Evolutionary conservation across 2,888 invertebrate genomes (phyloP).

Genomic region (Chrysolina haemoptera): DNA sequence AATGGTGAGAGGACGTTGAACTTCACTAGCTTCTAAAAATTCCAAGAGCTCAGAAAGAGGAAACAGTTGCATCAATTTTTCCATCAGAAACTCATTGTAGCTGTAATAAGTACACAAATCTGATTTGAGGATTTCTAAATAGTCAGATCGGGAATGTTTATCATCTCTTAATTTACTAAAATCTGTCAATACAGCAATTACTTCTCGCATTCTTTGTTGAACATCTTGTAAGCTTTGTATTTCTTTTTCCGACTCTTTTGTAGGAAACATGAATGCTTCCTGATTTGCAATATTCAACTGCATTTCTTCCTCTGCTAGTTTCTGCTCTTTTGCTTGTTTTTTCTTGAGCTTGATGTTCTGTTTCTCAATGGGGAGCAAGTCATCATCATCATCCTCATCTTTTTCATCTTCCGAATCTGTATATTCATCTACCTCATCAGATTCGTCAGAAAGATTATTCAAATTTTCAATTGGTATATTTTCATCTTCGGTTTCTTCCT

Average conservation of each 20-base stretch:
- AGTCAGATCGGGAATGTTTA: slow-evolving; percentile 84
- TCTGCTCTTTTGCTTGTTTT: slow-evolving; percentile 78
- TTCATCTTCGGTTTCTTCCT: slow-evolving; percentile 63
- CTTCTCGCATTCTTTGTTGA: slow-evolving; percentile 91
- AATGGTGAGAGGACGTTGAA: slow-evolving; percentile 94
- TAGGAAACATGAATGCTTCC: slow-evolving; percentile 85
- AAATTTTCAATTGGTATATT: slow-evolving; percentile 53
- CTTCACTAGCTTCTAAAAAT: slow-evolving; percentile 97
- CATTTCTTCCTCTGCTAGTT: slow-evolving; percentile 87
- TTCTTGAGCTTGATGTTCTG: slow-evolving; percentile 84
- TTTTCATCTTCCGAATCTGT: slow-evolving; percentile 58
- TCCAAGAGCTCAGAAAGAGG: slow-evolving; percentile 89
- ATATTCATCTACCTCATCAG: slow-evolving; percentile 61
- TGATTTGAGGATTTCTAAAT: slow-evolving; percentile 82
- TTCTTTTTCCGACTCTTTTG: slow-evolving; percentile 81
- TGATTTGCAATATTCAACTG: slow-evolving; percentile 84
- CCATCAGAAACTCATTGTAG: slow-evolving; percentile 98
- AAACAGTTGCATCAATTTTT: slow-evolving; percentile 91
- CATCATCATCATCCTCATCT: slow-evolving; percentile 78
- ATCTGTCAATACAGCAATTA: slow-evolving; percentile 84
- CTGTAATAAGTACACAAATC: slow-evolving; percentile 96
- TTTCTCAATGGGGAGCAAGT: slow-evolving; percentile 89
- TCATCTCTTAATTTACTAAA: slow-evolving; percentile 81
- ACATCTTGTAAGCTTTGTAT: slow-evolving; percentile 85
- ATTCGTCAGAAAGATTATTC: slow-evolving; percentile 65